A percentile compares a stretch with the other conserved stretches of the same genome.
Evolutionary conservation across 2,113 vertebrate genomes (phyloP).

Genomic region (Grammomys dolichurus): DNA sequence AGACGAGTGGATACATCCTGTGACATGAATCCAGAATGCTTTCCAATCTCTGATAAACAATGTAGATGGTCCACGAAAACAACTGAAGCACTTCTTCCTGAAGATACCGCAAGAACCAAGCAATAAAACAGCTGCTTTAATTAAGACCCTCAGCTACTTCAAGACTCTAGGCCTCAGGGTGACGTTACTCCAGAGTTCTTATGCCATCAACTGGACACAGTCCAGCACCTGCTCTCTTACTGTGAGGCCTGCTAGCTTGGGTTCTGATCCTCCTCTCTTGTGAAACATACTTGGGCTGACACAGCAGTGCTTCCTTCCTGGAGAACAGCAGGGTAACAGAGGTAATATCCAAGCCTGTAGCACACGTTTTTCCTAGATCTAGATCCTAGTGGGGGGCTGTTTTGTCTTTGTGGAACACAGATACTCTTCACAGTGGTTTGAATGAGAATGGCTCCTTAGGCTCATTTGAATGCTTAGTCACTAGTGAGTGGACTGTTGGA

Average conservation of each 20-base stretch:
- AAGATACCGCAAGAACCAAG: not conserved
- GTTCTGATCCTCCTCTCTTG: not conserved
- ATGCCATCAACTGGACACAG: not conserved
- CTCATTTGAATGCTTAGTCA: not conserved
- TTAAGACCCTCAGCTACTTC: not conserved
- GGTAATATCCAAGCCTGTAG: fast-evolving
- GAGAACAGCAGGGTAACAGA: not conserved
- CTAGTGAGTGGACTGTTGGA: not conserved
- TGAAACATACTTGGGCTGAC: fast-evolving
- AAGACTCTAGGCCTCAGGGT: not conserved
- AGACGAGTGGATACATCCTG: not conserved
- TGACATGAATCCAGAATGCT: not conserved
- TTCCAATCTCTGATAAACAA: not conserved
- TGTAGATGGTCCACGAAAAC: not conserved
- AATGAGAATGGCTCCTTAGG: not conserved
- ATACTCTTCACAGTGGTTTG: not conserved
- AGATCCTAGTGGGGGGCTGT: not conserved
- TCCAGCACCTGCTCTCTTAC: not conserved
- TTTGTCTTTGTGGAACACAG: not conserved
- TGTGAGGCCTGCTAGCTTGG: no score
- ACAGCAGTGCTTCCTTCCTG: fast-evolving
- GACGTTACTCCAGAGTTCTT: not conserved
- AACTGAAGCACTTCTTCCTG: not conserved
- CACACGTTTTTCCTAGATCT: not conserved
- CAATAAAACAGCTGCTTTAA: not conserved